phyloP scores from a whole-genome alignment of 2,797 vertebrate genomes.

The Moxostoma hubbsi region DNA sequence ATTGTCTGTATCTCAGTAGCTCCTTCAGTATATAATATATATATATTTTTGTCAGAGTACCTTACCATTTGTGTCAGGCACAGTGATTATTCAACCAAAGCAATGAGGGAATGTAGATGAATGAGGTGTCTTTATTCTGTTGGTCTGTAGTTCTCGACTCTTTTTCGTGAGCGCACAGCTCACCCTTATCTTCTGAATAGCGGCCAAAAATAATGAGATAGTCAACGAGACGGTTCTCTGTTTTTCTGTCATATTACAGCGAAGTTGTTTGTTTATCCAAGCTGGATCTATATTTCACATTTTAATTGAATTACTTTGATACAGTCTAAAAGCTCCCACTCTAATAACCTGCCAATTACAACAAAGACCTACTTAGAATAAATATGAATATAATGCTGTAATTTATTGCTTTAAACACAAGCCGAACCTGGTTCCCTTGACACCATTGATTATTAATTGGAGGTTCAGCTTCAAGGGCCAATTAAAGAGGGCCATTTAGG shows the following conservation, averaged over 20 bases:
- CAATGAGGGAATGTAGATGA: slow-evolving; percentile 81
- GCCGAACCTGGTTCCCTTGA: slow-evolving; percentile 84
- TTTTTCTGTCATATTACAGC: slow-evolving; percentile 93
- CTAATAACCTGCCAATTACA: slow-evolving; percentile 99
- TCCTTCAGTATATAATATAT: slow-evolving; percentile 80
- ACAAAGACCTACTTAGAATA: slow-evolving; percentile 96
- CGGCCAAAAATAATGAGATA: slow-evolving; percentile 89
- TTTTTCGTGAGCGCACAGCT: slow-evolving; percentile 38
- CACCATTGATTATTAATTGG: slow-evolving; percentile 97
- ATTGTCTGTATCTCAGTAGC: slow-evolving; percentile 32
- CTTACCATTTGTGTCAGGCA: slow-evolving; percentile 82
- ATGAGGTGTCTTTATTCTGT: slow-evolving; percentile 81
- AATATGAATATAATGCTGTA: slow-evolving; percentile 96
- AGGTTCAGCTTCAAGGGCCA: slow-evolving; percentile 82
- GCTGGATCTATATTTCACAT: slow-evolving; percentile 96
- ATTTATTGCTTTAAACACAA: slow-evolving; percentile 94
- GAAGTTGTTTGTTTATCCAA: slow-evolving; percentile 92
- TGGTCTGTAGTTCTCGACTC: slow-evolving; percentile 68
- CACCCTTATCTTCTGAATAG: slow-evolving; percentile 69
- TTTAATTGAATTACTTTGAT: slow-evolving; percentile 98
- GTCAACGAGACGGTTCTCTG: slow-evolving; percentile 85
- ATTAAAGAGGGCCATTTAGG: slow-evolving; percentile 91
- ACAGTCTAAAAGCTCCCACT: slow-evolving; percentile 95
- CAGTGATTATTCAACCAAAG: slow-evolving; percentile 80
- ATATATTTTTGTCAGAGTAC: slow-evolving; percentile 71